Percentiles rank a stretch among this genome's conserved stretches.
phyloP scores from a whole-genome alignment of 2,888 invertebrate species.

The Tubulanus polymorphus region DNA sequence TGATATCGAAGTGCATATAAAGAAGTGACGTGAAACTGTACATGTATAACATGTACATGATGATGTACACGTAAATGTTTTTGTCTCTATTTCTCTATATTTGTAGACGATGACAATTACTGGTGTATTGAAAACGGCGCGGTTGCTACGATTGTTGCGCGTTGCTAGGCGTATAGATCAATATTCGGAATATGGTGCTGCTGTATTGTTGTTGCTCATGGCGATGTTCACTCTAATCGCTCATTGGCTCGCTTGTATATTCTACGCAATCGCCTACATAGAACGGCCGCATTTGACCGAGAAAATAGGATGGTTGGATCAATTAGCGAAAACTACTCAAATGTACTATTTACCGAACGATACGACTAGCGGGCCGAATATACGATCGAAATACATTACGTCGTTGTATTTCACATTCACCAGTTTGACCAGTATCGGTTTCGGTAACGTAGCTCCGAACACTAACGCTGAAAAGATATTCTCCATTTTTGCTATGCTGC shows the following conservation, averaged over 20 bases:
- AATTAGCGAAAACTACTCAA: conserved; percentile 39
- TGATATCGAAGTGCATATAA: no score
- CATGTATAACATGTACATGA: no score
- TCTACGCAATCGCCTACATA: conserved; percentile 52
- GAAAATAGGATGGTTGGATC: conserved; percentile 48
- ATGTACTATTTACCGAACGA: conserved; percentile 46
- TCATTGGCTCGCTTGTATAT: conserved; percentile 54
- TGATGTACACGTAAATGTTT: not conserved
- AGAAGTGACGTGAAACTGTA: no score
- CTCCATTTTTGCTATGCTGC: conserved; percentile 54
- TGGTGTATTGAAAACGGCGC: conserved; percentile 49
- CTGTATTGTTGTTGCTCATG: conserved; percentile 51
- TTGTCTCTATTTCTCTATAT: conserved; percentile 5
- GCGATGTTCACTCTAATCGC: conserved; percentile 51
- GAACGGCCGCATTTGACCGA: conserved; percentile 42
- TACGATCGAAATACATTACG: conserved; percentile 51
- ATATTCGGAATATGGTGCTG: conserved; percentile 53
- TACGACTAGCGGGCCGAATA: conserved; percentile 48
- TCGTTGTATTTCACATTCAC: conserved; percentile 54
- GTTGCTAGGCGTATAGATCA: conserved; percentile 51
- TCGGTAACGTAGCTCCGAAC: conserved; percentile 53
- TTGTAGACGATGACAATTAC: conserved; percentile 52
- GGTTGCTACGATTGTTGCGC: conserved; percentile 48
- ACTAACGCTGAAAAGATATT: conserved; percentile 54
- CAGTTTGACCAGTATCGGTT: conserved; percentile 52